Evolutionary conservation across 2,113 vertebrate species (phyloP), one percentile per base, ranked within the genome.

Genomic region (Sclerurus mexicanus): DNA sequence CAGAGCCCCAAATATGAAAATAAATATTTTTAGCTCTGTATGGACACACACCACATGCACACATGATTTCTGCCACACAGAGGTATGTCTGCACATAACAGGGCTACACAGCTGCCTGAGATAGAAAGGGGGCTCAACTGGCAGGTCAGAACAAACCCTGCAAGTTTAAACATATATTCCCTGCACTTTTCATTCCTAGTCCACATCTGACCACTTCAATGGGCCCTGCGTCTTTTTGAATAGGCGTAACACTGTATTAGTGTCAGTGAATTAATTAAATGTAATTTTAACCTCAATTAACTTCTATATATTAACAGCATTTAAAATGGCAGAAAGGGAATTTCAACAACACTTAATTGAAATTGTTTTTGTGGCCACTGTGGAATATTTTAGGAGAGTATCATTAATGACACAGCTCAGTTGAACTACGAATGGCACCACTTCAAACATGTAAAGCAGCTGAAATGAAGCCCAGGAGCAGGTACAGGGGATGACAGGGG

Each of bases 201-300:
- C 53, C 49, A 86, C 33, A 56, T 60, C 63, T 3, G 42, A 64
- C 13, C 53, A 46, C 28, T 55, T 58, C 46, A 50, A 4, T 19
- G 19, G 33, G 53, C 19, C 5, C 18, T 10, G 5, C n/a, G 49
- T 40, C 50, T 87, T 75, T 96, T 13, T 71, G 24, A 96, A 73
- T 31, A 87, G 25, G 47, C 59, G 18, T 30, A 44, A 63, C 62
- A 42, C 21, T 60, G 5, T 35, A 47, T 77, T 73, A 44, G n/a
- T 58, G 12, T 55, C 39, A 74, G 19, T 66, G 56, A 85, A 93
- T 93, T 94, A 95, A 94, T 93, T 89, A 90, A 39, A 85, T 31
- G 42, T 94, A 87, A 74, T 64, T 62, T 85, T 92, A 96, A 87
- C 68, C 71, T 84, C 46, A 90, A 90, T 96, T 93, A 94, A 68